A percentile compares a stretch with the other conserved stretches of the same genome.
Evolutionary conservation across 2,113 vertebrate species (phyloP).

Genomic region (Corythaixoides concolor): DNA sequence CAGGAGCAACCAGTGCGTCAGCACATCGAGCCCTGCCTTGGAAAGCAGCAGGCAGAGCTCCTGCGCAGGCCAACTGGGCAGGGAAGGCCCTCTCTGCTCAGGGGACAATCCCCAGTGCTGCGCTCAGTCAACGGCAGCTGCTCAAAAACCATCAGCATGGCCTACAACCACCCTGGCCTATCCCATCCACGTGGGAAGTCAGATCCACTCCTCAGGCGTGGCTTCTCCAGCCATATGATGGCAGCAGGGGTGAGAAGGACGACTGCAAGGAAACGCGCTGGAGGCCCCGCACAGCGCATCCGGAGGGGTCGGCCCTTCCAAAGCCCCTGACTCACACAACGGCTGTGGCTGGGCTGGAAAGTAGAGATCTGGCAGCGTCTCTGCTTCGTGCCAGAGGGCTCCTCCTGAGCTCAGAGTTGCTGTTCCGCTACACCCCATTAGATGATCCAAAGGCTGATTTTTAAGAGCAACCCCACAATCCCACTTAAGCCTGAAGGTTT

Average conservation of each 20-base stretch:
- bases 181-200: neutral
- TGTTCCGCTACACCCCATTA: neutral
- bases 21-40: neutral
- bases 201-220: fast-evolving
- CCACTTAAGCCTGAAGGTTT: neutral
- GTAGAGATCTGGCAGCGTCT: neutral
- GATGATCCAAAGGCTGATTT: neutral
- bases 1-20: fast-evolving
- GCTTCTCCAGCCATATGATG: neutral
- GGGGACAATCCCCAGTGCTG: neutral
- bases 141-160: neutral
- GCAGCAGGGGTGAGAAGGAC: neutral
- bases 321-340: fast-evolving
- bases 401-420: neutral
- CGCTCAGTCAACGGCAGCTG: neutral
- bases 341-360: fast-evolving
- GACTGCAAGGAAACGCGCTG: neutral
- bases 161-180: neutral
- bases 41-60: neutral
- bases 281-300: fast-evolving
- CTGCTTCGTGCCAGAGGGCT: neutral
- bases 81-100: neutral
- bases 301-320: fast-evolving
- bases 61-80: neutral
- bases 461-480: neutral